These are phyloP conservation scores for Panopea generosa DNA, from an alignment of 2,888 invertebrate species.

Conservation along the genomic window DNA sequence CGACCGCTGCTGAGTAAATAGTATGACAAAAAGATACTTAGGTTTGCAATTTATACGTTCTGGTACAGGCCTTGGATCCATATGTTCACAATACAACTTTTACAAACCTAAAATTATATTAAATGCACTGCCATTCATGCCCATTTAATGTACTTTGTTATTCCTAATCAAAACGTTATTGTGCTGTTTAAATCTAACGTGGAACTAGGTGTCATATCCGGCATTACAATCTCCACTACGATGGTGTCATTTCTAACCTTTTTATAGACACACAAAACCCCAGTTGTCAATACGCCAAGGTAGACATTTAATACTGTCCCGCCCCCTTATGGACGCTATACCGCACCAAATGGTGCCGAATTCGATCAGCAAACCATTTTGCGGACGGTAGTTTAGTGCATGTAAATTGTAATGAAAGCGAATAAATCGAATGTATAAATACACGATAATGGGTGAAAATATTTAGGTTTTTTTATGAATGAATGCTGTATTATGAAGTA, in stretches of 20 bases:
- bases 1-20: neutral
- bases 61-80: constrained; percentile 17
- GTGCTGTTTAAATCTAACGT: constrained; percentile 2
- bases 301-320: constrained; percentile 51
- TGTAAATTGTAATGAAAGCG: constrained; percentile 43
- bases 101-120: constrained; percentile 42
- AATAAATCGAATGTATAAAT: constrained; percentile 32
- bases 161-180: neutral
- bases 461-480: constrained; percentile 37
- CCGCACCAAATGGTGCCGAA: constrained; percentile 9
- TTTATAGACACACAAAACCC: constrained; percentile 48
- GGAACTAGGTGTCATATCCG: constrained; percentile 40
- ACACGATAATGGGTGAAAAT: constrained; percentile 32
- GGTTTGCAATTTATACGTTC: constrained; percentile 41
- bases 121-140: constrained; percentile 35
- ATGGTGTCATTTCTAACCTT: constrained; percentile 55
- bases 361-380: constrained; percentile 46
- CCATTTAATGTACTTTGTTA: constrained; percentile 16
- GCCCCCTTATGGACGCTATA: constrained; percentile 32
- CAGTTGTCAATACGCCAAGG: constrained; percentile 49
- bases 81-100: constrained; percentile 26
- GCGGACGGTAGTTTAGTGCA: constrained; percentile 30
- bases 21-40: constrained; percentile 23
- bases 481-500: constrained; percentile 36
- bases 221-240: constrained; percentile 18